Conservation (phyloP, 2,113 vertebrate genomes). For the Brachyistius frenatus region DNA sequence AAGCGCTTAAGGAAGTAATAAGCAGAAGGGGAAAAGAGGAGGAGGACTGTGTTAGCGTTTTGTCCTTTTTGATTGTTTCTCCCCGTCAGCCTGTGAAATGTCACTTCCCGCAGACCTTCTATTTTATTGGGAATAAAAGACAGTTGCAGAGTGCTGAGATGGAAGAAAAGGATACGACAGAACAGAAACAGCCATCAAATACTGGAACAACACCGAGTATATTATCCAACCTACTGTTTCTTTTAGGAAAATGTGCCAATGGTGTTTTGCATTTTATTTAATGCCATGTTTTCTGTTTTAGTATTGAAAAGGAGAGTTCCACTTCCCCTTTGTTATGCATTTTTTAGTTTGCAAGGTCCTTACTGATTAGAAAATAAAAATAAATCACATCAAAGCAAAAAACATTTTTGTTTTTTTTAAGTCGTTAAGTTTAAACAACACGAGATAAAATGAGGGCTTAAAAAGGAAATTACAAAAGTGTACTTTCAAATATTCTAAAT, state of each 20-base stretch:
- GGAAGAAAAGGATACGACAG: conserved; percentile 1
- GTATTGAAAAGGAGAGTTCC: neutral
- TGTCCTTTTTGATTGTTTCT: conserved; percentile 53
- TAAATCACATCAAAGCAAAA: too few species aligned
- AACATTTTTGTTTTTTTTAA: too few species aligned
- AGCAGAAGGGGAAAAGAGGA: conserved; percentile 5
- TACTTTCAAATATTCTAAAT: too few species aligned
- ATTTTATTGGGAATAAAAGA: conserved; percentile 13
- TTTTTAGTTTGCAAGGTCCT: neutral
- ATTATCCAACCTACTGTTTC: neutral
- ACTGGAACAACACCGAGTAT: neutral
- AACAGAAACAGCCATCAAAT: neutral
- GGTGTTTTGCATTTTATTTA: neutral
- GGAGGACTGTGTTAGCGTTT: conserved; percentile 34
- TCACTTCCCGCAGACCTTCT: conserved; percentile 37
- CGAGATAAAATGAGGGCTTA: too few species aligned
- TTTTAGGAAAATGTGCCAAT: neutral
- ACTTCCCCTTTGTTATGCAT: too few species aligned
- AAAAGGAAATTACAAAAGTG: too few species aligned
- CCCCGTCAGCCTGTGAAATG: conserved; percentile 50
- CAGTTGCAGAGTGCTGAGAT: neutral
- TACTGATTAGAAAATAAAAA: neutral
- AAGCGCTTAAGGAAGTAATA: conserved; percentile 35
- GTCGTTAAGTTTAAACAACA: too few species aligned
- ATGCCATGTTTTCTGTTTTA: neutral